Base-by-base conservation (phyloP, 2,888 invertebrate genomes). In the Andrena marginata region DNA sequence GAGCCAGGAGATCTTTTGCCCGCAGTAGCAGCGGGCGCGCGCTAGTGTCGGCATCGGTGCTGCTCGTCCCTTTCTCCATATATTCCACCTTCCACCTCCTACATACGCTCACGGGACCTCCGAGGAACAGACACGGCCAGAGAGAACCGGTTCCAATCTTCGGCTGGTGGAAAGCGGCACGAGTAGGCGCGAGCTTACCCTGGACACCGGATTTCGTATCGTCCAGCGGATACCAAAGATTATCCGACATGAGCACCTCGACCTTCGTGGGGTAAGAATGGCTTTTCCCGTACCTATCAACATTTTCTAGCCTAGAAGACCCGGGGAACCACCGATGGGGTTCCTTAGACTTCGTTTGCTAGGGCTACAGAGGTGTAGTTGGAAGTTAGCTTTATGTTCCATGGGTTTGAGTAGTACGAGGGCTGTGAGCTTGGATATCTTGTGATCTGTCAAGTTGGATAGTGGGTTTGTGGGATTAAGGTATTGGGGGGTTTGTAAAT, bases 1-100 rank as follows among this genome's bases (percentile, higher is more conserved):
- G 74, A 73, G 33, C 63, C 63, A 33, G 64, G 48, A 35, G 42
- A 77, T 82, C 78, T 73, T 71, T 75, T 67, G 73, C 76, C 80
- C 80, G 86, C 90, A 92, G 93, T 92, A 91, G 92, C 90, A 89
- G 89, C 90, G 91, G 88, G 89, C 90, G 90, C 91, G 92, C 89
- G 92, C 87, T 87, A 90, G 91, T 90, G 89, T 92, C 90, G 90
- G 90, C 90, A 91, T 92, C 92, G 91, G 90, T 88, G 85, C 81
- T 86, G 84, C 83, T 89, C 84, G 69, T 84, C 80, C 72, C 82
- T 74, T 82, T 84, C 80, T 76, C 20, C 56, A 64, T 78, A 72
- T 65, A 80, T 70, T 64, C 63, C 77, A 72, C 60, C 76, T 78
- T 74, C 64, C 79, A 80, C 86, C 84, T 84, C 88, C 71, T 82